Evolutionary conservation across 2,888 invertebrate genomes (phyloP), one percentile per base, ranked within the genome.

Genomic region (Allacma fusca): DNA sequence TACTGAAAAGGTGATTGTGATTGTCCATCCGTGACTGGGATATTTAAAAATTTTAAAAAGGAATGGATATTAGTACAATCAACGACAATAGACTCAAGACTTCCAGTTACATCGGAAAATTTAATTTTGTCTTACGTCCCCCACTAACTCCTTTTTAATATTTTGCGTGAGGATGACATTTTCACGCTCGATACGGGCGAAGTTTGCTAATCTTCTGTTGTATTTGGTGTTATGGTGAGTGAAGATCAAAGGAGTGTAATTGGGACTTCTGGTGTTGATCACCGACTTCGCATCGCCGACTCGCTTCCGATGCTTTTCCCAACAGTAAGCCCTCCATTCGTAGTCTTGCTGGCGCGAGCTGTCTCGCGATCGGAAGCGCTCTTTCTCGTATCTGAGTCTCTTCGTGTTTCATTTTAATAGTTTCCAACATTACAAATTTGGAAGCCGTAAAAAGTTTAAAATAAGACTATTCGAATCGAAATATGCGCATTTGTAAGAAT

Each of bases 91-190:
- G 40, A 5, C 13, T 40, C 40, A 5, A n/a, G n/a, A n/a, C 5
- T 40, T 40, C 13, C 5, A 40, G 13, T 40, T 40, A 50, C n/a
- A 50, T 50, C 34, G 4, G 34, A 34, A 16, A 2, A 50, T 12
- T 13, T 50, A 34, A 9, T 34, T 34, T 9, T 34, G 4, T 9
- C 50, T 1, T 62, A 65, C 65, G 1, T 65, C 29, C 13, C 19
- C 26, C 1, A 29, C 13, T 26, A 72, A 57, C 1, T 29, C 29
- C 29, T 59, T 13, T 16, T 72, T 24, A 5, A 72, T 57, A 29
- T 59, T 21, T 59, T 72, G 19, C 9, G 72, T 59, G 28, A 72
- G 59, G 9, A 57, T 4, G 1, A 57, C 13, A 59, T 72, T 72
- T 21, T 72, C 72, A 16, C n/a, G 0, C 9, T 72, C 72, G 1